A percentile compares a stretch with the other conserved stretches of the same genome.
These are phyloP conservation scores for Spea hammondii DNA, from an alignment of 2,797 vertebrate species.

Conservation along the genomic window DNA sequence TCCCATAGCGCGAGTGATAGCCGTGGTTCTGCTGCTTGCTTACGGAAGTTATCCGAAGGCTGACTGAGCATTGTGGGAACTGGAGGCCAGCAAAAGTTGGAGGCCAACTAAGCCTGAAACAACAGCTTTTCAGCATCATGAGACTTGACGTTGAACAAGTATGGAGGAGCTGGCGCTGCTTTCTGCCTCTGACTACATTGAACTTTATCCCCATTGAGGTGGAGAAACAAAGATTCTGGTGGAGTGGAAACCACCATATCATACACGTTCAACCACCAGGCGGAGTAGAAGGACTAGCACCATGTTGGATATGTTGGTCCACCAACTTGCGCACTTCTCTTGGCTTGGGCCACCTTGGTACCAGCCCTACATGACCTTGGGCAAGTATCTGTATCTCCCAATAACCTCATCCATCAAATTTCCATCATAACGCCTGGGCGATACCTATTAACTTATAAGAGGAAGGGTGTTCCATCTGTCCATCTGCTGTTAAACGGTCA, in stretches of 20 bases:
- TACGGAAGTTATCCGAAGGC: neutral
- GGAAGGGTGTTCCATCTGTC: conserved; percentile 45
- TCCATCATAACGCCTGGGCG: conserved; percentile 43
- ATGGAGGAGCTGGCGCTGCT: neutral
- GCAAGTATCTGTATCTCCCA: conserved; percentile 3
- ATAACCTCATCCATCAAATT: conserved; percentile 36
- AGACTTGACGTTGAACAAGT: neutral
- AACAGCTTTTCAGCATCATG: no score
- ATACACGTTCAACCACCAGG: no score
- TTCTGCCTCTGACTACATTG: no score
- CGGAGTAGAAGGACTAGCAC: no score
- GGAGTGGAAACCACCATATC: no score
- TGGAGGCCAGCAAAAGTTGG: neutral
- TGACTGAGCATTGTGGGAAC: neutral
- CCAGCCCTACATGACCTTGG: conserved; percentile 31
- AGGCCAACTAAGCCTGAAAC: neutral
- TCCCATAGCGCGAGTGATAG: no score
- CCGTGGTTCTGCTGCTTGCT: no score
- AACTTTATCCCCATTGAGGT: no score
- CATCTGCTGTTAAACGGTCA: conserved; percentile 46
- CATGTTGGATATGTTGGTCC: no score
- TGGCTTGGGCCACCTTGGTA: neutral
- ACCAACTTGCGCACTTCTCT: neutral
- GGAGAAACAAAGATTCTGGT: no score
- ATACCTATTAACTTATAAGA: conserved; percentile 45